These are phyloP conservation scores for Salticus scenicus DNA, from an alignment of 2,888 invertebrate genomes.

Conservation along the genomic window DNA sequence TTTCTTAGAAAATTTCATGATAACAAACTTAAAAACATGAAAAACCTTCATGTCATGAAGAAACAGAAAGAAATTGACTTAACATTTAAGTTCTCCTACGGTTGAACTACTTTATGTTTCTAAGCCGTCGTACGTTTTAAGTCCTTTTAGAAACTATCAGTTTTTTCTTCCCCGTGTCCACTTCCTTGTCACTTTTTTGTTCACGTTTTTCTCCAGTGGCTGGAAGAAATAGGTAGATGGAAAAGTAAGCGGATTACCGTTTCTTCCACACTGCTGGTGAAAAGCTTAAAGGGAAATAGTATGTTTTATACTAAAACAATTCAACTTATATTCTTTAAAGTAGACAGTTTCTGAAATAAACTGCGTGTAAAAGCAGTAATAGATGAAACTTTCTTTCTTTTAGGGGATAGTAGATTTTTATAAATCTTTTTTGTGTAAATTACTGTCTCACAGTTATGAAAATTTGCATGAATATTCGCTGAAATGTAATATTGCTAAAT, in stretches of 20 bases:
- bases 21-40: not conserved
- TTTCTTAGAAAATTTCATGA: not conserved
- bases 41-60: too few relatives aligned
- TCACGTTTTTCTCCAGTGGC: slow-evolving; percentile 5
- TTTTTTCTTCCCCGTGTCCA: not conserved
- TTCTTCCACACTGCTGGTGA: not conserved
- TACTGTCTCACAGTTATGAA: too few relatives aligned
- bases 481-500: too few relatives aligned
- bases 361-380: too few relatives aligned
- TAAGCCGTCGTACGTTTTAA: not conserved
- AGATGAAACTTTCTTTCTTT: too few relatives aligned
- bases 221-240: not conserved
- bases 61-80: not conserved
- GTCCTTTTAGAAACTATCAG: not conserved
- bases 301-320: not conserved
- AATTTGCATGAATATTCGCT: too few relatives aligned
- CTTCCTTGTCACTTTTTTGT: not conserved
- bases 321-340: not conserved
- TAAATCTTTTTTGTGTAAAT: too few relatives aligned
- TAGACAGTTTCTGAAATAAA: not conserved
- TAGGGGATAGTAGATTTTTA: too few relatives aligned
- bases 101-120: not conserved
- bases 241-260: not conserved
- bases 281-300: not conserved
- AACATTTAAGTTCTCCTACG: not conserved